Percentiles rank a stretch among this genome's conserved stretches.
These are phyloP conservation scores for Arothron firmamentum DNA, from an alignment of 2,113 vertebrate species.

Conservation along the genomic window DNA sequence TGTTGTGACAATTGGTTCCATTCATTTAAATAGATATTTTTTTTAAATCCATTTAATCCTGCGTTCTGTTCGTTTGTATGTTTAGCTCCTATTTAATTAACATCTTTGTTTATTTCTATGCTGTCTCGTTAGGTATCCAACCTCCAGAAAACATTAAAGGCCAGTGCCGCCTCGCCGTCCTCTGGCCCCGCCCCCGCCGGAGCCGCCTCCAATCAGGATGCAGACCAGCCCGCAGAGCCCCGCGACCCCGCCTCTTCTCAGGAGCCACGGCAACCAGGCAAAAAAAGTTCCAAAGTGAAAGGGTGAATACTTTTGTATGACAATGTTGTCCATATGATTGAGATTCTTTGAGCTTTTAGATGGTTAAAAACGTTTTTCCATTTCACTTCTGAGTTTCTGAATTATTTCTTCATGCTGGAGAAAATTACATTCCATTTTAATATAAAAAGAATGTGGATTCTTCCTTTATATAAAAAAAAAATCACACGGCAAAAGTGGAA, in stretches of 20 bases:
- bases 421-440: neutral
- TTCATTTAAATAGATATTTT: too few species aligned
- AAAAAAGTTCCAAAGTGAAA: constrained; percentile 97
- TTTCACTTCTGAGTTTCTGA: neutral
- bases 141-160: constrained; percentile 95
- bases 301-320: constrained; percentile 76
- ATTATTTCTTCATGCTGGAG: neutral
- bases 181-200: constrained; percentile 83
- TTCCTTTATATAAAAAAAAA: neutral
- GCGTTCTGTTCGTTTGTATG: too few species aligned
- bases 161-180: constrained; percentile 80
- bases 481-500: constrained; percentile 16
- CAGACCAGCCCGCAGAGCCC: constrained; percentile 76
- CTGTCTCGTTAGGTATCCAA: constrained; percentile 83
- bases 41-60: too few species aligned
- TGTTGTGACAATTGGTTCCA: too few species aligned
- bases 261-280: constrained; percentile 90
- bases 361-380: neutral
- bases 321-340: neutral
- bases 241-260: constrained; percentile 87
- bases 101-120: neutral
- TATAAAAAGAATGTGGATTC: neutral
- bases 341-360: neutral
- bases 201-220: constrained; percentile 83
- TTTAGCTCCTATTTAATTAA: too few species aligned